Conservation (phyloP, 2,888 invertebrate genomes). For the Diplazon laetatorius region DNA sequence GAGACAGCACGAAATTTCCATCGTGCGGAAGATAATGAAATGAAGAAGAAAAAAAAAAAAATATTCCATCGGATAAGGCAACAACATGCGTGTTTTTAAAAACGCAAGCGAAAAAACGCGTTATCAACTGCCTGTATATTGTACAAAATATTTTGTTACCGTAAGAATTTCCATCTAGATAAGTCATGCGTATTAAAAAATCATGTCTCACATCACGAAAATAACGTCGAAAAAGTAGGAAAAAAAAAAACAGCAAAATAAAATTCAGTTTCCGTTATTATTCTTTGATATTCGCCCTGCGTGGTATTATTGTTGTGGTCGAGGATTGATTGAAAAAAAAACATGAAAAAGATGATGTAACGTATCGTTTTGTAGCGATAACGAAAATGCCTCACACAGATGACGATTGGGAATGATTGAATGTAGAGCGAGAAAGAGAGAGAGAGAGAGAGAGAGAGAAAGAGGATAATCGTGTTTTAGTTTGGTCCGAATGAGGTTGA, state of each 20-base stretch:
- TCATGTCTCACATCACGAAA: conserved; percentile 25
- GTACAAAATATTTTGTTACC: conserved; percentile 67
- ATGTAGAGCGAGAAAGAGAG: background rate
- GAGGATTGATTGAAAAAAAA: too few relatives aligned
- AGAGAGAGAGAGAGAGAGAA: too few relatives aligned
- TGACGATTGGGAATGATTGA: conserved; percentile 48
- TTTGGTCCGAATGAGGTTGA: conserved; percentile 38
- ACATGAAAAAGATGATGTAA: conserved; percentile 32
- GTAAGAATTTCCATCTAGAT: conserved; percentile 58
- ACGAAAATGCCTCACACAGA: conserved; percentile 42
- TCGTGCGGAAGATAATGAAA: too few relatives aligned
- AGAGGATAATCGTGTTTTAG: conserved; percentile 29
- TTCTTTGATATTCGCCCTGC: conserved; percentile 5
- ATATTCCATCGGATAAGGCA: conserved; percentile 39
- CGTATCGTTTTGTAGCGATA: conserved; percentile 41
- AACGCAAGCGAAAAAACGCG: conserved; percentile 15
- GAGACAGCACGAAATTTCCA: conserved; percentile 14
- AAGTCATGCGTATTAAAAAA: conserved; percentile 54
- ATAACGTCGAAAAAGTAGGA: conserved; percentile 16
- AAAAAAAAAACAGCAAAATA: too few relatives aligned
- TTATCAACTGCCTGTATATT: conserved; percentile 54
- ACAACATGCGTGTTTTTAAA: conserved; percentile 14
- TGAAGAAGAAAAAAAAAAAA: conserved; percentile 34
- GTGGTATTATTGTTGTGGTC: conserved; percentile 50
- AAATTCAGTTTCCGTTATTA: too few relatives aligned